These are phyloP conservation scores for Struthio camelus DNA, from an alignment of 2,113 vertebrate species.

Conservation along the genomic window DNA sequence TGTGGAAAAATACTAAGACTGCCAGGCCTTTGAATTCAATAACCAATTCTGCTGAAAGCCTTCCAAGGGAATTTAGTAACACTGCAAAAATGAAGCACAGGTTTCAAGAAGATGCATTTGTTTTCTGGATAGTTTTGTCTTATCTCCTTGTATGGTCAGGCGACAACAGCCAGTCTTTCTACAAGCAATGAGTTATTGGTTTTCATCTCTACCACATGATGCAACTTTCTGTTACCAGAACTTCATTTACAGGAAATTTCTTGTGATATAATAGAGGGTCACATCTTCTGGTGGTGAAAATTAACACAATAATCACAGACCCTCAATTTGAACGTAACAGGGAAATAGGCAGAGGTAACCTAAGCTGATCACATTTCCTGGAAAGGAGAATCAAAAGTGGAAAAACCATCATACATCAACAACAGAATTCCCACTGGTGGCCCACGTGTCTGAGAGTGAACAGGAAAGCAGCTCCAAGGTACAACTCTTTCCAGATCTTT, in stretches of 20 bases:
- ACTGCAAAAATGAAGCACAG: conserved; percentile 30
- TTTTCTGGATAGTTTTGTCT: conserved; percentile 20
- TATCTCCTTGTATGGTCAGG: background rate
- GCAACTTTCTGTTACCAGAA: background rate
- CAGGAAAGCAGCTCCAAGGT: background rate
- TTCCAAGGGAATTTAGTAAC: conserved; percentile 22
- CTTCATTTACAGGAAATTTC: background rate
- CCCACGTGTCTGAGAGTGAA: background rate
- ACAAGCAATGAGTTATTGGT: background rate
- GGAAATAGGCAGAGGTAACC: background rate
- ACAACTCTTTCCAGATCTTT: background rate
- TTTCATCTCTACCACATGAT: background rate
- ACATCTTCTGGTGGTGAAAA: background rate
- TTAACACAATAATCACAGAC: background rate
- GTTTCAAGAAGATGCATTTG: conserved; percentile 28
- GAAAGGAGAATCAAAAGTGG: background rate
- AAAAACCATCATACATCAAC: background rate
- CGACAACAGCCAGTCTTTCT: background rate
- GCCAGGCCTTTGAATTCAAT: conserved; percentile 53
- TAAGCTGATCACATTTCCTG: background rate
- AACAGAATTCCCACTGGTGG: background rate
- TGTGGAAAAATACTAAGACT: background rate
- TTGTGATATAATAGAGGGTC: background rate
- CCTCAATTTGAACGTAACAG: background rate
- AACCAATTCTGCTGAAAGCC: conserved; percentile 37